Percentiles rank a stretch among this genome's conserved stretches.
Evolutionary conservation across 2,113 vertebrate genomes (phyloP).

Genomic region (Isichthys henryi): DNA sequence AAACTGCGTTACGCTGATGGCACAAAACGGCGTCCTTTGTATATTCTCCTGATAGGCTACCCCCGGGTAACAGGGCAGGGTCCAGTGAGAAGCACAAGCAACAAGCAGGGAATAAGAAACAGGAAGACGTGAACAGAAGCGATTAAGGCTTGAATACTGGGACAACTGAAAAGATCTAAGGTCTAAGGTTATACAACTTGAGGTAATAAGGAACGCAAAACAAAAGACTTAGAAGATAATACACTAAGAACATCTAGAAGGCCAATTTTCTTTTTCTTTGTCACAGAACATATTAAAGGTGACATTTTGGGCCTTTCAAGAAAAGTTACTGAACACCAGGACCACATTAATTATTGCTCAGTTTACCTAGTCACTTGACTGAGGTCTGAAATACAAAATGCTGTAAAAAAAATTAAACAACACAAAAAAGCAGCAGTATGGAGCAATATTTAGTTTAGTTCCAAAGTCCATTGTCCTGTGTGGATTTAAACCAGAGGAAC

Average conservation of each 20-base stretch:
- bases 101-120: slow-evolving; percentile 8
- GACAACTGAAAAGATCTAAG: neutral
- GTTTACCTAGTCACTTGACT: too few species aligned
- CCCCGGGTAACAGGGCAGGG: neutral
- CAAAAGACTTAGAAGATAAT: neutral
- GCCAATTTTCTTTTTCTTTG: neutral
- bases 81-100: neutral
- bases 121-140: slow-evolving; percentile 1
- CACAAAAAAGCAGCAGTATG: slow-evolving; percentile 10
- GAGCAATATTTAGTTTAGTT: slow-evolving; percentile 11
- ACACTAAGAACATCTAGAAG: neutral
- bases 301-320: neutral
- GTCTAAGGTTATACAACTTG: neutral
- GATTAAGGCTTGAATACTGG: neutral
- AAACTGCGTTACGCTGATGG: neutral
- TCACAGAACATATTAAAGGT: neutral
- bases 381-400: slow-evolving; percentile 5
- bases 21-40: neutral
- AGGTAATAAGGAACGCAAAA: slow-evolving; percentile 3
- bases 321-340: slow-evolving; percentile 1
- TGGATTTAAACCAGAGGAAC: neutral
- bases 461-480: slow-evolving; percentile 5
- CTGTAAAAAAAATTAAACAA: neutral
- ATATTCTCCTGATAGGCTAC: neutral
- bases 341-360: slow-evolving; percentile 15